Evolutionary conservation across 2,888 invertebrate species (phyloP).

Genomic region (Halictus ligatus): DNA sequence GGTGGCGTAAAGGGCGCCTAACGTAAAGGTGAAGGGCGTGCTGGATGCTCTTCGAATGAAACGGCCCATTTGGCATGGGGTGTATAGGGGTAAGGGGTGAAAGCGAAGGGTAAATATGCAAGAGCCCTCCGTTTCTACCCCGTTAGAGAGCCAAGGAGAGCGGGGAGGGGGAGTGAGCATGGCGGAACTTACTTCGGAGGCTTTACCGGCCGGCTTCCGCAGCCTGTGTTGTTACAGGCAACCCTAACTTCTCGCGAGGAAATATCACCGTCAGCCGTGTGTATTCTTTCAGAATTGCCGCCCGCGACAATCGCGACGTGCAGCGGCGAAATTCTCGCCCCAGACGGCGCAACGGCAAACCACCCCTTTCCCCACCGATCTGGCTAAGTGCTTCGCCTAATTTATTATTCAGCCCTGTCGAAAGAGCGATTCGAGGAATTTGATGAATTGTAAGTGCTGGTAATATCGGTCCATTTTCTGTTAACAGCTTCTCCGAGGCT

Average conservation of each 20-base stretch:
- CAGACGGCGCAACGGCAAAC: background rate
- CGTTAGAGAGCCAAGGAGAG: conserved; percentile 14
- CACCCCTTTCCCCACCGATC: background rate
- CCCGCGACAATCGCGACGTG: background rate
- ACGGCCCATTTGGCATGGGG: conserved; percentile 70
- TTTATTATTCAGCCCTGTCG: background rate
- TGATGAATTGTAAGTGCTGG: background rate
- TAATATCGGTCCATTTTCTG: background rate
- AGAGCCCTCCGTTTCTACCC: conserved; percentile 50
- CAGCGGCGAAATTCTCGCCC: background rate
- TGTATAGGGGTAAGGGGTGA: conserved; percentile 52
- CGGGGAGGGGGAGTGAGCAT: conserved; percentile 23
- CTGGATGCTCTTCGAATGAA: conserved; percentile 64
- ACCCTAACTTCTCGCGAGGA: conserved; percentile 53
- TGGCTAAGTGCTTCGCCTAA: background rate
- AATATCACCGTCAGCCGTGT: conserved; percentile 53
- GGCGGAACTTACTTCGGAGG: conserved; percentile 66
- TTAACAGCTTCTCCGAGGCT: background rate
- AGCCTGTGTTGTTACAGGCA: conserved; percentile 63
- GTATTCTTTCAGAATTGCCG: conserved; percentile 56
- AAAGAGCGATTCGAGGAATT: background rate
- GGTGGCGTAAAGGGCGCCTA: conserved; percentile 49
- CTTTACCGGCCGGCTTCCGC: conserved; percentile 34
- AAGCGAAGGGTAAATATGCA: conserved; percentile 72
- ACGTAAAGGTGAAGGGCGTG: conserved; percentile 55